Conservation (phyloP, 2,888 invertebrate genomes). For the Pecten maximus region DNA sequence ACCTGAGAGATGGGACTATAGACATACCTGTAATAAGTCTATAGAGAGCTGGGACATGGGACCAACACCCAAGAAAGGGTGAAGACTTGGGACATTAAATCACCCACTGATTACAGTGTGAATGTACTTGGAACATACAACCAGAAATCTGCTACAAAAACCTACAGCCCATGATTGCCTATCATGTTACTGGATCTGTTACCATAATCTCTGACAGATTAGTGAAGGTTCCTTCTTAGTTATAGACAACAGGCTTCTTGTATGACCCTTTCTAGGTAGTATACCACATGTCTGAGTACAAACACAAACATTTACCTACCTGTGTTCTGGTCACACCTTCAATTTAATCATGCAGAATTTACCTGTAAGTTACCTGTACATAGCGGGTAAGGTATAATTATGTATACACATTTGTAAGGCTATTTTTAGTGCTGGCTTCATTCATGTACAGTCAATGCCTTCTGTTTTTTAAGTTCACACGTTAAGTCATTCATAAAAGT, state of each 20-base stretch:
- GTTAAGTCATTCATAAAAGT: neutral
- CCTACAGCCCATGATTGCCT: neutral
- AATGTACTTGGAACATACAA: neutral
- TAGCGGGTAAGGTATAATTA: neutral
- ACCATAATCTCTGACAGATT: neutral
- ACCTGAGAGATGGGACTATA: too few species aligned
- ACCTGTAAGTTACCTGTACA: constrained; percentile 27
- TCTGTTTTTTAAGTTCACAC: constrained; percentile 4
- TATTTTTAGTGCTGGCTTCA: constrained; percentile 8
- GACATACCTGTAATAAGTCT: too few species aligned
- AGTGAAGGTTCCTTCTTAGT: neutral
- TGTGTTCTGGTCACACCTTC: neutral
- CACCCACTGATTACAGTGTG: too few species aligned
- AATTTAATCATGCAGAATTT: neutral
- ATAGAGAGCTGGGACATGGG: too few species aligned
- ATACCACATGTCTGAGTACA: neutral
- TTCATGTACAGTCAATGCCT: neutral
- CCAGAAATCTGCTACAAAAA: neutral
- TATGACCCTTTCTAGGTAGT: neutral
- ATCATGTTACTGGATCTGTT: constrained; percentile 1
- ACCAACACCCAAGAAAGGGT: too few species aligned
- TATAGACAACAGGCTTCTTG: neutral
- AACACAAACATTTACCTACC: neutral
- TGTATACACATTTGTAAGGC: neutral
- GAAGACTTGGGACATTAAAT: too few species aligned